Base-by-base conservation (phyloP, 1,140 invertebrate species). In the Bactericera cockerelli region DNA sequence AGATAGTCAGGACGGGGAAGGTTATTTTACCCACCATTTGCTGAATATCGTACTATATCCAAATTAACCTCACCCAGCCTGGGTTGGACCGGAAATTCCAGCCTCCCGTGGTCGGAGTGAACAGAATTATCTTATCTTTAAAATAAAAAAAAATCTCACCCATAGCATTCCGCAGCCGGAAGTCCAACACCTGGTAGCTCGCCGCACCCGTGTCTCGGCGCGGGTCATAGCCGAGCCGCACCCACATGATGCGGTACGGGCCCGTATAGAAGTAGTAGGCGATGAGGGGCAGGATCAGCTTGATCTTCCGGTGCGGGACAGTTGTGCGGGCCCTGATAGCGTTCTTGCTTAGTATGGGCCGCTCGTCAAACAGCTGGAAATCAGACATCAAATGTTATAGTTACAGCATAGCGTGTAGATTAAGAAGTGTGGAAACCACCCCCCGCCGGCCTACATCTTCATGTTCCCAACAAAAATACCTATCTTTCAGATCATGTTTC, bases 221-320 rank as follows among this genome's bases (percentile, higher is more conserved):
- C 0, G 91, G 90, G 74, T 95, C 89, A 66, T 90, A 94, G 0
- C 89, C 90, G 66, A 85, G 81, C 67, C 76, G 81, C 0, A 89
- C 81, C 85, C 91, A 95, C 67, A 87, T 77, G 53, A 81, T 80
- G 58, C 88, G 75, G 89, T 90, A 98, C 0, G 93, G 93, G 0
- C 93, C 93, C 63, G 81, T 86, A 13, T 77, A 76, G 70, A 85
- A 89, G 69, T 91, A 91, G 70, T 89, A 89, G 0, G 89, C 86
- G 1, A 89, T 71, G 25, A 81, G 77, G 0, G 92, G 89, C 38
- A 95, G 71, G 31, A 94, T 76, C 65, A 81, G 78, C 72, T 89
- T 93, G 1, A 93, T 67, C 26, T 81, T 78, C 19, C 80, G 76
- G 2, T 70, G 65, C 1, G 76, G 72, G 63, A 83, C 75, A 28